Evolutionary conservation across 2,888 invertebrate genomes (phyloP).

Genomic region (Ophion obscuratus): DNA sequence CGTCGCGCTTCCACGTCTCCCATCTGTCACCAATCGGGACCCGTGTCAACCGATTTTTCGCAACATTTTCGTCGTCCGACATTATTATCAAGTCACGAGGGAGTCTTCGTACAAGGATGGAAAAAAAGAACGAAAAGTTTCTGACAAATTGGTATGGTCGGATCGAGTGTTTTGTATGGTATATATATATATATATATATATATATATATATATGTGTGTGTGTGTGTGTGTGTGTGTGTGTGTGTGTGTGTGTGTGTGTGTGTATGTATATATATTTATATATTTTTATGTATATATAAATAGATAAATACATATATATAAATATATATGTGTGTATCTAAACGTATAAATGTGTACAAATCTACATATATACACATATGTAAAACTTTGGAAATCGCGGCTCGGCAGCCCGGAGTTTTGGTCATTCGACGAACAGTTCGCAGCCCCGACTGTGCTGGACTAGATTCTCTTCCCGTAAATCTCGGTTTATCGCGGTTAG

Average conservation of each 20-base stretch:
- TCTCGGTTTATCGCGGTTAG: conserved; percentile 53
- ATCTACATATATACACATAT: background rate
- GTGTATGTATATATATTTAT: too few species aligned
- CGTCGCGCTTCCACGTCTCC: conserved; percentile 66
- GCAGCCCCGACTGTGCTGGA: conserved; percentile 39
- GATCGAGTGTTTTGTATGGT: background rate
- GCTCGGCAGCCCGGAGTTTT: conserved; percentile 19
- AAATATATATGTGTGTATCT: too few species aligned
- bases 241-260: too few species aligned
- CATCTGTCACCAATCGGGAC: conserved; percentile 64
- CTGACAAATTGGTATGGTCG: background rate
- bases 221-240: too few species aligned
- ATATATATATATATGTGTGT: too few species aligned
- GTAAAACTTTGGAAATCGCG: background rate
- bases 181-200: background rate
- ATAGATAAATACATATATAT: too few species aligned
- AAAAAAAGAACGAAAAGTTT: background rate
- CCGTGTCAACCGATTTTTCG: conserved; percentile 43
- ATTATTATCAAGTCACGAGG: background rate
- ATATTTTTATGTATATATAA: too few species aligned
- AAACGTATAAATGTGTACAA: background rate
- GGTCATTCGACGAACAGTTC: conserved; percentile 47
- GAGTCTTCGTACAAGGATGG: background rate
- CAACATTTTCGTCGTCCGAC: conserved; percentile 31
- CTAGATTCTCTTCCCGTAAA: conserved; percentile 34